Conservation (phyloP, 1,140 invertebrate species). For the Caenorhabditis inopinata region DNA sequence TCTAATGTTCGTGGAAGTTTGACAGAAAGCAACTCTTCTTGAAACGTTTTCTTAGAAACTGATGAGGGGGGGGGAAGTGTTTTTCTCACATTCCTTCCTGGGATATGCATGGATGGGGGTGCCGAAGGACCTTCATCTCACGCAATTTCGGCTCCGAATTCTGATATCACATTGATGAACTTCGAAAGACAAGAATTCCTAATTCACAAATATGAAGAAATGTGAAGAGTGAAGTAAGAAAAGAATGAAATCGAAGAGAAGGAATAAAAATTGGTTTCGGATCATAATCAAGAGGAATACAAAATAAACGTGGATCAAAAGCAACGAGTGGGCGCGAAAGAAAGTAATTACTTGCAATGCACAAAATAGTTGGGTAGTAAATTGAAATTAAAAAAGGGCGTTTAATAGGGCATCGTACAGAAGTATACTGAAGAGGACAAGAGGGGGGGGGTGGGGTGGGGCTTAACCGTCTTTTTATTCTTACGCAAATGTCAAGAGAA, state of each 20-base stretch:
- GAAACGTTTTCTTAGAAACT: conserved; percentile 1
- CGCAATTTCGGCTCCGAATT: neutral
- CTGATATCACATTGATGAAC: neutral
- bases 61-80: neutral
- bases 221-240: no score
- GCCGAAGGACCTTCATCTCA: conserved; percentile 7
- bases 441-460: no score
- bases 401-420: neutral
- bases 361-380: neutral
- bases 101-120: conserved; percentile 28
- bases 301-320: neutral
- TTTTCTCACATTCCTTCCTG: neutral
- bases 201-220: neutral
- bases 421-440: neutral
- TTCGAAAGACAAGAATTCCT: neutral
- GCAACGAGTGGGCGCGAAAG: neutral
- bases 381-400: neutral
- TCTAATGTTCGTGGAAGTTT: no score
- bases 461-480: neutral
- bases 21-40: no score
- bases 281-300: conserved; percentile 2
- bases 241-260: neutral
- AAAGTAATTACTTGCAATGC: neutral
- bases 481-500: neutral
- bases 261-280: neutral